A percentile compares a stretch with the other conserved stretches of the same genome.
phyloP scores from a whole-genome alignment of 2,888 invertebrate genomes.

The Zygothrica quintamaculata region DNA sequence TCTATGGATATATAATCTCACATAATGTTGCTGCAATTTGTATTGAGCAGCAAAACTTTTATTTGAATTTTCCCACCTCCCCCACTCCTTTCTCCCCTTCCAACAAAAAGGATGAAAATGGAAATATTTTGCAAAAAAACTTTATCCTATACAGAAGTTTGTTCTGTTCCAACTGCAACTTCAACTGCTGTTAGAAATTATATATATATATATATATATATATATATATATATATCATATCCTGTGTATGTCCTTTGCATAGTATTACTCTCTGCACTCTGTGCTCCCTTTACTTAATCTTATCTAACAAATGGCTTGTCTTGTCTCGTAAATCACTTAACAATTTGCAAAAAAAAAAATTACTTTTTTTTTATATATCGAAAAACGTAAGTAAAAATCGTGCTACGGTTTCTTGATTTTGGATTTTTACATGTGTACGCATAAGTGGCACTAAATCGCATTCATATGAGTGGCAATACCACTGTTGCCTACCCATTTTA shows the following conservation, averaged over 20 bases:
- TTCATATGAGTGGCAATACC: slow-evolving; percentile 68
- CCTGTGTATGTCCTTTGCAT: neutral
- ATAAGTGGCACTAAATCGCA: slow-evolving; percentile 82
- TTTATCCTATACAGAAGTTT: too few relatives aligned
- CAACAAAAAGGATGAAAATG: neutral
- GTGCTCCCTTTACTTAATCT: slow-evolving; percentile 80
- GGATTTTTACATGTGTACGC: slow-evolving; percentile 80
- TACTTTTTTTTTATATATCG: too few relatives aligned
- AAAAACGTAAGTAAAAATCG: slow-evolving; percentile 69
- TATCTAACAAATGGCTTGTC: slow-evolving; percentile 83
- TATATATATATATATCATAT: slow-evolving; percentile 1
- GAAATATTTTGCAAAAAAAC: too few relatives aligned
- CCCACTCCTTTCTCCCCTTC: neutral
- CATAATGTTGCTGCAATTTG: slow-evolving; percentile 80
- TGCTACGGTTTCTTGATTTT: slow-evolving; percentile 69
- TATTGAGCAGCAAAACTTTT: slow-evolving; percentile 57
- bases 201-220: too few relatives aligned
- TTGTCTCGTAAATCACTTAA: slow-evolving; percentile 84
- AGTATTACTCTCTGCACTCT: slow-evolving; percentile 48
- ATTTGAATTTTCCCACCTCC: slow-evolving; percentile 37
- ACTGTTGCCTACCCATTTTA: neutral
- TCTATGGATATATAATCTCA: slow-evolving; percentile 74
- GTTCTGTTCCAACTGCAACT: too few relatives aligned
- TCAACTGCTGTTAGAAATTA: neutral
- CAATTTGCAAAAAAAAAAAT: slow-evolving; percentile 84